phyloP scores from a whole-genome alignment of 30 jellyfish, hydroid and myxozoan species.

The Catostylus mosaicus region DNA sequence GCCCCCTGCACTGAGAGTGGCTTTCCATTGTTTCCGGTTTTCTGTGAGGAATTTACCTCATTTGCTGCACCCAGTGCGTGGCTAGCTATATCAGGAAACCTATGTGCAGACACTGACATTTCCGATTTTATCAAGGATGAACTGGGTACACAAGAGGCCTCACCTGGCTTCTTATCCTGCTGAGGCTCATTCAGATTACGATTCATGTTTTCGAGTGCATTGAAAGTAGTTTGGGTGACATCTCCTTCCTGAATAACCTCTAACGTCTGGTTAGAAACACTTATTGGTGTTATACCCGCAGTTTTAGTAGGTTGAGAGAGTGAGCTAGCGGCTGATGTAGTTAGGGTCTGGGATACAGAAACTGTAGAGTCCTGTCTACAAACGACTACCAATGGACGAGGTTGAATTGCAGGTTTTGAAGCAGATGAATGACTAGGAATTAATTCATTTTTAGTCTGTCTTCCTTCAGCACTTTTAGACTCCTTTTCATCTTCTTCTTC shows the following conservation, averaged over 20 bases:
- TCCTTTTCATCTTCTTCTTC: constrained; percentile 40
- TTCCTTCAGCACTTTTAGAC: not conserved
- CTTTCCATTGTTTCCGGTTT: not conserved
- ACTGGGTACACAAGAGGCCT: not conserved
- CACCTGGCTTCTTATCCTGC: not conserved
- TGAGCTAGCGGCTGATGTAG: not conserved
- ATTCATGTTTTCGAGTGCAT: constrained; percentile 48
- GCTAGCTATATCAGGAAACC: not conserved
- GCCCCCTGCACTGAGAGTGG: not conserved
- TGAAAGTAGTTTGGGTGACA: constrained; percentile 33
- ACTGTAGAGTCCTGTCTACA: constrained; percentile 1
- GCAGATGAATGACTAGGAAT: not conserved
- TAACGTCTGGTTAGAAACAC: constrained; percentile 32
- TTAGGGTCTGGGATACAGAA: not conserved
- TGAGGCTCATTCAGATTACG: constrained; percentile 18
- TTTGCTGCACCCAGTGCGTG: not conserved
- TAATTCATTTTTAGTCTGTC: not conserved
- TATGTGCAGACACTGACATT: not conserved
- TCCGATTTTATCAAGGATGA: not conserved
- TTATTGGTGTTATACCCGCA: not conserved
- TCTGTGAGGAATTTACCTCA: no score
- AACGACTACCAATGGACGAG: constrained; percentile 36
- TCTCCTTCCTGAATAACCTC: constrained; percentile 75
- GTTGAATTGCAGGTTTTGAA: not conserved
- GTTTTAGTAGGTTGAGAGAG: not conserved